Base-by-base conservation (phyloP, 2,797 vertebrate species). In the Chaenodraco wilsoni region DNA sequence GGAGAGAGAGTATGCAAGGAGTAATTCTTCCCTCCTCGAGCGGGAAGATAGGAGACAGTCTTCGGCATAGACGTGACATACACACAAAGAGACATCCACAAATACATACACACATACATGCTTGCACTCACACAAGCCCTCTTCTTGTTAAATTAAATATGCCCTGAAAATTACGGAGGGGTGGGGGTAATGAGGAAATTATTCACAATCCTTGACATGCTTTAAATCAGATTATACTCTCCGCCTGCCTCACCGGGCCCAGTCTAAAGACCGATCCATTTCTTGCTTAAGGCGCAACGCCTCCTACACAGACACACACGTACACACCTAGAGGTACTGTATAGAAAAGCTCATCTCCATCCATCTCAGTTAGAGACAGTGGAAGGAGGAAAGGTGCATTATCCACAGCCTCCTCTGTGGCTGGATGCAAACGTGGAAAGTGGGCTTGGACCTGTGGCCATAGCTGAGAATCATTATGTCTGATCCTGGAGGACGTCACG, bases 141-240 rank as follows among this genome's bases (percentile, higher is more conserved):
- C 69, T 79, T 86, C 89, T 83, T 85, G 78, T 89, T 91, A 88
- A 91, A 92, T 92, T 89, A 92, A 93, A 91, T 89, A 91, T 91
- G 88, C 79, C 82, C 86, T 86, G 84, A 85, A 91, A 90, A 91
- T 90, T 89, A 89, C 65, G 69, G 85, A 84, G 74, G 87, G 87
- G 85, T 81, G 83, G 87, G 81, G 86, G 88, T 91, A 91, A 90
- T 84, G 83, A 91, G 88, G 87, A 93, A 92, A 93, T 94, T 91
- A 92, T 93, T 94, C 88, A 91, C 88, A 89, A 87, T 91, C 80
- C 88, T 79, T 89, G 89, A 91, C 91, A 90, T 91, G 92, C 84
- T 92, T 92, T 93, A 92, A 94, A 93, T 91, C 86, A 92, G 91
- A 94, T 93, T 92, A 92, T 88, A 78, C 82, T 88, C 84, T 78